These are phyloP conservation scores for Lanius ludovicianus DNA, from an alignment of 2,113 vertebrate species.

Conservation along the genomic window DNA sequence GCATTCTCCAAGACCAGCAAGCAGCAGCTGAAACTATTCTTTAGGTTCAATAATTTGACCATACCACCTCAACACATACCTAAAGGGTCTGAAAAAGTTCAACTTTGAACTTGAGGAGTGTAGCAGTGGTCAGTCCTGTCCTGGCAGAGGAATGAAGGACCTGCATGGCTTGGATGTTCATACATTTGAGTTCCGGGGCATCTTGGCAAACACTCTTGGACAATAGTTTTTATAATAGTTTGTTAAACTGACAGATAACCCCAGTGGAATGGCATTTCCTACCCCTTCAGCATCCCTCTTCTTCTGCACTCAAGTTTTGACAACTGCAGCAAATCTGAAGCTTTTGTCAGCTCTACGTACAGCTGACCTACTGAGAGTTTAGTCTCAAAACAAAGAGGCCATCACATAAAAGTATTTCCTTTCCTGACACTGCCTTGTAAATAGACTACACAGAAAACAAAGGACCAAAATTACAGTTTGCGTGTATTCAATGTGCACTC, in stretches of 20 bases:
- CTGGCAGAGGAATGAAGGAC: background rate
- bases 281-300: background rate
- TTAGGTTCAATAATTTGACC: background rate
- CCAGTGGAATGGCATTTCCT: background rate
- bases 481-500: background rate
- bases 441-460: background rate
- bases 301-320: background rate
- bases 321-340: background rate
- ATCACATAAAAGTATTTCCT: background rate
- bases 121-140: background rate
- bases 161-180: rapidly evolving
- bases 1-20: rapidly evolving
- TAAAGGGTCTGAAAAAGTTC: background rate
- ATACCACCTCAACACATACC: background rate
- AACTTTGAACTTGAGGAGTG: background rate
- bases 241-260: background rate
- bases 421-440: background rate
- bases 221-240: background rate
- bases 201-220: background rate
- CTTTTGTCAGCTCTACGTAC: rapidly evolving
- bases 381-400: background rate
- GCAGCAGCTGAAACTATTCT: rapidly evolving
- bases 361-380: background rate
- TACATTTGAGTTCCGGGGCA: background rate
- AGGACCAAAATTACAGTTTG: constrained; percentile 9